Conservation (phyloP, 2,113 vertebrate species). For the Cavia porcellus region DNA sequence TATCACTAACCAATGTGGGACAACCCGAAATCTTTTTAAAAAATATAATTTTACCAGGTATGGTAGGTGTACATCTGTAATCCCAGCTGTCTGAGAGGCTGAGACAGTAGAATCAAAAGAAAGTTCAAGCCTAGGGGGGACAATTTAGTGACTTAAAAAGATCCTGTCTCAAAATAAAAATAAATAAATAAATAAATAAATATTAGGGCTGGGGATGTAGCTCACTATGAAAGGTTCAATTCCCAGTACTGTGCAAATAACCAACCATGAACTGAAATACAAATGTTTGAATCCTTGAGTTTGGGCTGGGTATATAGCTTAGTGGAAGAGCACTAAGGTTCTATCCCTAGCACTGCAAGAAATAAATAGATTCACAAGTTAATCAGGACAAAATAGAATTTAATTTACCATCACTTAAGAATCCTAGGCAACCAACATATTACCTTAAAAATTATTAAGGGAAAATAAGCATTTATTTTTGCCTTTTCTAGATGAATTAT, state of each 20-base stretch:
- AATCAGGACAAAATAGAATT: conserved; percentile 5
- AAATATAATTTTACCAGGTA: background rate
- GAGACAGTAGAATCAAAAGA: background rate
- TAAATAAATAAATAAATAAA: background rate
- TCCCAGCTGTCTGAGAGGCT: background rate
- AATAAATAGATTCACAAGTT: background rate
- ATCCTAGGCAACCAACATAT: background rate
- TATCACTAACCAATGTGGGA: background rate
- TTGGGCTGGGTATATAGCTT: background rate
- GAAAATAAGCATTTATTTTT: background rate
- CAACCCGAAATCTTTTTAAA: conserved; percentile 6
- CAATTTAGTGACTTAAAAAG: background rate
- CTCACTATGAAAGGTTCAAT: background rate
- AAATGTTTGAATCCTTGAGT: conserved; percentile 22
- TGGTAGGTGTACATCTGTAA: background rate
- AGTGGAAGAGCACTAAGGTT: background rate
- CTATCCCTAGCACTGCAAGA: background rate
- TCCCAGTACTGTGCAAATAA: background rate
- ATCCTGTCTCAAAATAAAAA: background rate
- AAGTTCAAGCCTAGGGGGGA: background rate
- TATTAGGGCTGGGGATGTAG: background rate
- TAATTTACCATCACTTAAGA: background rate
- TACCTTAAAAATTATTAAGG: conserved; percentile 45
- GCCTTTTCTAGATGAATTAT: conserved; percentile 47
- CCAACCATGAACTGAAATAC: conserved; percentile 8